These are phyloP conservation scores for Coronaproctus castanopsis DNA, from an alignment of 2,888 invertebrate species.

Conservation along the genomic window DNA sequence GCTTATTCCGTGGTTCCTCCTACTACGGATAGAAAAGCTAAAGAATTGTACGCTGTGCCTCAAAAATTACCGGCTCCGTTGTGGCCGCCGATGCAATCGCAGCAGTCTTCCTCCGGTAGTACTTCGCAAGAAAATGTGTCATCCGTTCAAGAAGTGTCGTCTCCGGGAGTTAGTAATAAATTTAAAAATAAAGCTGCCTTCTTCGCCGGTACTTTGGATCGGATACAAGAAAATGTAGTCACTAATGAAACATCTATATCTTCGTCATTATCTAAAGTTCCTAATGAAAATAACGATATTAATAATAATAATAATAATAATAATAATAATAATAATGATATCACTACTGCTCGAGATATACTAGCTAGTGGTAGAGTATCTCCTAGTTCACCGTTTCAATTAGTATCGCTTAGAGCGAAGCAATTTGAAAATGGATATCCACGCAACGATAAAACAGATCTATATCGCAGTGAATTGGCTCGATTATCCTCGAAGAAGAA, in stretches of 20 bases:
- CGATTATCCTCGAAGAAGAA: constrained; percentile 43
- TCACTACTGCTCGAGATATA: not conserved
- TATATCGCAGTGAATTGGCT: constrained; percentile 39
- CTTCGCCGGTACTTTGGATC: constrained; percentile 38
- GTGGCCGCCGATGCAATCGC: constrained; percentile 37
- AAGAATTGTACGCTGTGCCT: constrained; percentile 59
- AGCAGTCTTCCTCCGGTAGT: constrained; percentile 3
- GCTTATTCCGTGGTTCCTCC: constrained; percentile 33
- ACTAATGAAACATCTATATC: too few relatives aligned
- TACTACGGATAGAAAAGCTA: constrained; percentile 18
- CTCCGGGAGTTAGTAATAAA: constrained; percentile 31
- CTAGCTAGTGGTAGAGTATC: not conserved
- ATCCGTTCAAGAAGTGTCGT: constrained; percentile 44
- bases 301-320: not conserved
- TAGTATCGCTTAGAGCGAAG: constrained; percentile 49
- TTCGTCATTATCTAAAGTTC: not conserved
- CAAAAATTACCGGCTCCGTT: constrained; percentile 50
- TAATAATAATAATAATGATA: not conserved
- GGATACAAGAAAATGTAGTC: constrained; percentile 37
- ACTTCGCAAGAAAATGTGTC: not conserved
- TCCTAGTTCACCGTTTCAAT: constrained; percentile 26
- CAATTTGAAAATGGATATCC: constrained; percentile 47
- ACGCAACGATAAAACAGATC: constrained; percentile 40
- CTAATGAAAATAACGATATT: not conserved
- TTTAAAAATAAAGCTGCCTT: constrained; percentile 19